Evolutionary conservation across 2,113 vertebrate genomes (phyloP).

Genomic region (Sigmodon hispidus): DNA sequence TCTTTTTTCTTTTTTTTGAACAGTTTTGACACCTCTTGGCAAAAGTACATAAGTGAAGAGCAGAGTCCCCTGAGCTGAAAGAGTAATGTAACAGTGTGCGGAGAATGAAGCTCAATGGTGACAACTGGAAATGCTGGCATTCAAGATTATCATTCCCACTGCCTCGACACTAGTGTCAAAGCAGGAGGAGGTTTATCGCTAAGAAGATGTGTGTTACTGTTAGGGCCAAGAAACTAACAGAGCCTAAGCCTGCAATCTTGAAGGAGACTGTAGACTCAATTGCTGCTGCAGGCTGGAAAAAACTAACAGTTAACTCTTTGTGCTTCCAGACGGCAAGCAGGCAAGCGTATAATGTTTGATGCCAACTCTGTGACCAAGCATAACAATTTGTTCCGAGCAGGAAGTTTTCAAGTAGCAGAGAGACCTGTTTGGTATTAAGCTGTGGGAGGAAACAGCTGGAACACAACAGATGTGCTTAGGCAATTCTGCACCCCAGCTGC

Average conservation of each 20-base stretch:
- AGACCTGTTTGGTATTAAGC: constrained; percentile 70
- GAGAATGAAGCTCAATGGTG: not conserved
- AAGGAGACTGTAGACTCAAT: not conserved
- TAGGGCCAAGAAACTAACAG: constrained; percentile 61
- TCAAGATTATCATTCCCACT: constrained; percentile 55
- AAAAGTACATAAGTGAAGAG: constrained; percentile 82
- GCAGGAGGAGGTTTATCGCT: constrained; percentile 31
- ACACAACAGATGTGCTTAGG: constrained; percentile 78
- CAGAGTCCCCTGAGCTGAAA: constrained; percentile 74
- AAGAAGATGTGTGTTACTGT: constrained; percentile 45
- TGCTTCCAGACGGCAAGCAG: not conserved
- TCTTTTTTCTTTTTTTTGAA: constrained; percentile 50
- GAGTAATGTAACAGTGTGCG: constrained; percentile 26
- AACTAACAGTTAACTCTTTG: not conserved
- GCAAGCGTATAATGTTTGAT: not conserved
- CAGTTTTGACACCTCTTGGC: constrained; percentile 89
- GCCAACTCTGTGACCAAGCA: constrained; percentile 12
- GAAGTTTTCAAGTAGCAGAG: constrained; percentile 66
- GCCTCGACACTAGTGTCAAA: constrained; percentile 63
- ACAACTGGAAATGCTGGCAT: constrained; percentile 48
- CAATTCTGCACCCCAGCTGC: constrained; percentile 75
- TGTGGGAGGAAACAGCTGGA: constrained; percentile 78
- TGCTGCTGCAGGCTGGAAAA: not conserved
- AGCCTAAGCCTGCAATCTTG: constrained; percentile 18
- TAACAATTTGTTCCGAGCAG: constrained; percentile 61